Percentiles rank a stretch among this genome's conserved stretches.
Conservation (phyloP, 1,140 invertebrate genomes). For the Leptinotarsa defecta region DNA sequence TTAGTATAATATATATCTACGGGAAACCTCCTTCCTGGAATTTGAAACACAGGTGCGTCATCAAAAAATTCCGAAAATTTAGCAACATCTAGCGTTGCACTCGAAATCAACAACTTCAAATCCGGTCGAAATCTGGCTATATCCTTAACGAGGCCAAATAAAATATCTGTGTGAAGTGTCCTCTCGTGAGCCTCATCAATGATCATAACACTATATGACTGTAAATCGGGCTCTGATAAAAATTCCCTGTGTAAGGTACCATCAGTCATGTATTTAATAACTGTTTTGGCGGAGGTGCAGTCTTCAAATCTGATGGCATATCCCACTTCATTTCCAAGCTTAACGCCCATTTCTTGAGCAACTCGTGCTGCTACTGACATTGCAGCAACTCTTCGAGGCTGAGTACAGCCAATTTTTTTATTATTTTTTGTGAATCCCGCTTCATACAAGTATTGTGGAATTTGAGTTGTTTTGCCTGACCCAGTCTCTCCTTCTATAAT, state of each 20-base stretch:
- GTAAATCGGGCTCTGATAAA: slow-evolving; percentile 93
- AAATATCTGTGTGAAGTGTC: slow-evolving; percentile 81
- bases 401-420: slow-evolving; percentile 95
- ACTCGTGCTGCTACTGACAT: slow-evolving; percentile 99
- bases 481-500: slow-evolving; percentile 98
- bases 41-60: slow-evolving; percentile 96
- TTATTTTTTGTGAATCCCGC: slow-evolving; percentile 81
- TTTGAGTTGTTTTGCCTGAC: slow-evolving; percentile 97
- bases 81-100: slow-evolving; percentile 95
- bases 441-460: slow-evolving; percentile 94
- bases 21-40: slow-evolving; percentile 82
- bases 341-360: slow-evolving; percentile 95
- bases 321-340: slow-evolving; percentile 92
- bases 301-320: slow-evolving; percentile 99
- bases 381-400: slow-evolving; percentile 95
- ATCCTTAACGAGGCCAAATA: slow-evolving; percentile 98
- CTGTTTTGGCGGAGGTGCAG: slow-evolving; percentile 92
- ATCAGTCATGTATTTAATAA: slow-evolving; percentile 64
- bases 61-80: slow-evolving; percentile 88
- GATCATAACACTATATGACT: slow-evolving; percentile 91
- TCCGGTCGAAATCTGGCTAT: slow-evolving; percentile 77
- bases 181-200: slow-evolving; percentile 98
- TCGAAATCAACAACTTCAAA: slow-evolving; percentile 95
- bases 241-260: slow-evolving; percentile 86
- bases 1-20: slow-evolving; percentile 99